Conservation (phyloP, 1,140 invertebrate species). For the Drosophila nigromelanica region DNA sequence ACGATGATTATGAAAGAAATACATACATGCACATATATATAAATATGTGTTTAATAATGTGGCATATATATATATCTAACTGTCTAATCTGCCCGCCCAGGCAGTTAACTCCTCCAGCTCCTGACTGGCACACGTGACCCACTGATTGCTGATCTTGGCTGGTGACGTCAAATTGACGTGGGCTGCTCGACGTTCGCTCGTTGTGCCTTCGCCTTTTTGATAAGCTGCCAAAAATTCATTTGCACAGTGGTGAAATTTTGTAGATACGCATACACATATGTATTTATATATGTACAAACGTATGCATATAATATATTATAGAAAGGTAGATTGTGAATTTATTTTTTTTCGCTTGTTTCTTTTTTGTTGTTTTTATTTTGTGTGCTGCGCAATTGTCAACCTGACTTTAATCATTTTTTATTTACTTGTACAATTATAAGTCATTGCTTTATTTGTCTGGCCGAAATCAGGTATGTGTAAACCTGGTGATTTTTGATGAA, state of each 20-base stretch:
- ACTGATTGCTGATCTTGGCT: conserved; percentile 4
- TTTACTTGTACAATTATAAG: conserved; percentile 35
- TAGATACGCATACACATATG: conserved; percentile 13
- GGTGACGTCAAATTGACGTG: conserved; percentile 66
- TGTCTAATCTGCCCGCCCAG: too few relatives aligned
- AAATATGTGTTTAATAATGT: background rate
- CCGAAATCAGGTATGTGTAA: background rate
- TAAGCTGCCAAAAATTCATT: conserved; percentile 55
- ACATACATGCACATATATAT: conserved; percentile 8
- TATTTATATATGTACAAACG: background rate
- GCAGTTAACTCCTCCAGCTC: too few relatives aligned
- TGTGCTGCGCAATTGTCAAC: conserved; percentile 45
- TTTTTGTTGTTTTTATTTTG: conserved; percentile 6
- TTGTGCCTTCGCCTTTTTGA: conserved; percentile 40
- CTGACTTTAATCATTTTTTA: conserved; percentile 53
- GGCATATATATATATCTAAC: background rate
- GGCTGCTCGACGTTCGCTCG: conserved; percentile 7
- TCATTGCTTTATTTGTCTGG: conserved; percentile 49
- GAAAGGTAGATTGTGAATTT: conserved; percentile 1
- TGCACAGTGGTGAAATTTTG: conserved; percentile 63
- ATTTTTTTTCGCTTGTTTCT: conserved; percentile 2
- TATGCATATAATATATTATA: conserved; percentile 30
- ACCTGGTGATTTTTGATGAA: conserved; percentile 15
- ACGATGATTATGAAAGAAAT: conserved; percentile 54
- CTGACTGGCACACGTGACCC: conserved; percentile 48